phyloP scores from a whole-genome alignment of 2,888 invertebrate genomes.

The Lasioglossum vierecki region DNA sequence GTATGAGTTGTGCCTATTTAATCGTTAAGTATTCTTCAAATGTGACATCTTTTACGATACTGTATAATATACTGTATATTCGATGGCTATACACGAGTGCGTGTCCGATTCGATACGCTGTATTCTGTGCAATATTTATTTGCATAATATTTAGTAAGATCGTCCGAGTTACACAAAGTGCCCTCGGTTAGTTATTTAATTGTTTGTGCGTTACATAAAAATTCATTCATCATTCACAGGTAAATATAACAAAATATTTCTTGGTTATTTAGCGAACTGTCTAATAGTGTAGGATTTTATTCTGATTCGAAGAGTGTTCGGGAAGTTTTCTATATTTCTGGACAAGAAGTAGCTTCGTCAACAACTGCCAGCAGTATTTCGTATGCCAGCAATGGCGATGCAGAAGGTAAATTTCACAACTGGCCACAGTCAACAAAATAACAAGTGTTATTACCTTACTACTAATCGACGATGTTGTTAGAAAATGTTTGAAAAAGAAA shows the following conservation, averaged over 20 bases:
- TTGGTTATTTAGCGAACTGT: constrained; percentile 62
- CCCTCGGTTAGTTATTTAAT: constrained; percentile 42
- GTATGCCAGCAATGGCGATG: constrained; percentile 73
- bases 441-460: constrained; percentile 61
- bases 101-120: constrained; percentile 21
- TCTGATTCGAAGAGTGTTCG: constrained; percentile 69
- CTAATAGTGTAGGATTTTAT: constrained; percentile 71
- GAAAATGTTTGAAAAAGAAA: constrained; percentile 39
- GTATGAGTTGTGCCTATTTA: constrained; percentile 62
- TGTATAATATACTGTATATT: constrained; percentile 18
- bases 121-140: constrained; percentile 69
- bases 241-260: constrained; percentile 52
- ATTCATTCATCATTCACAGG: constrained; percentile 50
- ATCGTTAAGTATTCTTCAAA: constrained; percentile 11
- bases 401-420: constrained; percentile 72
- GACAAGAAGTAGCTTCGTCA: constrained; percentile 69
- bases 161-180: constrained; percentile 18
- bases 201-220: constrained; percentile 42
- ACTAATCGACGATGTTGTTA: constrained; percentile 58
- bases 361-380: constrained; percentile 64
- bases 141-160: constrained; percentile 59
- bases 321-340: constrained; percentile 70
- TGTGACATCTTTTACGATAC: constrained; percentile 23
- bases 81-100: neutral
- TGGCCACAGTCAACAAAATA: constrained; percentile 62